Base-by-base conservation (phyloP, 2,797 vertebrate species). In the Brachymystax lenok region DNA sequence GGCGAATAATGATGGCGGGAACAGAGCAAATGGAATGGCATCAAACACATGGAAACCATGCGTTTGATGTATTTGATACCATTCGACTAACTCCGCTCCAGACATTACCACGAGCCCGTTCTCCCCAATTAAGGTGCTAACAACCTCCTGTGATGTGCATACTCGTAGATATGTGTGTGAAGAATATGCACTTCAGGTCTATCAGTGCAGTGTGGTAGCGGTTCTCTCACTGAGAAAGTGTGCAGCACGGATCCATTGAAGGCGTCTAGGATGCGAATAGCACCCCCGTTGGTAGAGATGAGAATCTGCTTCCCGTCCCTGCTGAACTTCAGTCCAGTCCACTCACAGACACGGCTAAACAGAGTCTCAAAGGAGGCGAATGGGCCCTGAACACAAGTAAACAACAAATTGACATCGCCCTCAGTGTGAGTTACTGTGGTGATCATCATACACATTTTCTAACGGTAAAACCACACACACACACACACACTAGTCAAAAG, bases 291-390 rank as follows among this genome's bases (percentile, higher is more conserved):
- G 4, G 96, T 97, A 0, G 95, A 96, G 83, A 98, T 95, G 63
- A 98, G 96, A 85, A 98, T 96, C 88, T 96, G 95, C 78, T 97
- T 97, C 63, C 97, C 96, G 8, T 98, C 96, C 0, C 95, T 96
- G 82, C 97, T 98, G 92, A 98, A 98, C 80, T 97, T 96, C 56
- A 98, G 94, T 79, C 96, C 95, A 50, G 96, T 98, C 97, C 97
- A 98, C 78, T 97, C 96, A 80, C 96, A 97, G 0, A 91, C 91
- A 7, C 96, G 94, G 79, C 93, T 96, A 33, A 97, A 96, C 35
- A 93, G 94, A 75, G 94, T 95, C 83, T 97, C 96, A 87, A 97
- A 98, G 0, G 94, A 96, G 46, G 96, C 92, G 90, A 98, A 98
- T 0, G 97, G 96, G 51, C 96, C 97, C 97, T 98, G 74, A 75